phyloP scores from a whole-genome alignment of 2,888 invertebrate species.

The Chaitophorus viminalis region DNA sequence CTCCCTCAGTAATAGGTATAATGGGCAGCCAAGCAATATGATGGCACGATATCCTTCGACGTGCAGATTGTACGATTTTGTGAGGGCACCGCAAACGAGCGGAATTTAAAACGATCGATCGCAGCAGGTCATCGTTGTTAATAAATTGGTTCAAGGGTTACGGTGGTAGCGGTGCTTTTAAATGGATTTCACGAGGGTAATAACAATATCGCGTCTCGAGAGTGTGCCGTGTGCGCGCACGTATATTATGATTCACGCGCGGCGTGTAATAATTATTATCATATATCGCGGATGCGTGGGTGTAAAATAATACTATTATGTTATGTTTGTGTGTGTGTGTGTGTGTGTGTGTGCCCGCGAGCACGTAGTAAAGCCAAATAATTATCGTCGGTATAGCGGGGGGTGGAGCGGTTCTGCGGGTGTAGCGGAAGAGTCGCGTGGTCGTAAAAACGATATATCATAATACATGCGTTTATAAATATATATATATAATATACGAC shows the following conservation, averaged over 20 bases:
- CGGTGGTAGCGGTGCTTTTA: neutral
- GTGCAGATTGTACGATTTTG: too few relatives aligned
- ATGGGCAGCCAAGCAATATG: too few relatives aligned
- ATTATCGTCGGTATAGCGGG: neutral
- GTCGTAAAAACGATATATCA: neutral
- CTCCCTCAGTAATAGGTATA: too few relatives aligned
- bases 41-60: too few relatives aligned
- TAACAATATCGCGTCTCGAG: neutral
- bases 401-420: neutral
- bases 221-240: neutral
- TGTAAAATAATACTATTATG: too few relatives aligned
- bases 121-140: constrained; percentile 9
- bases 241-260: neutral
- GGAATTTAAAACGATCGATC: constrained; percentile 32
- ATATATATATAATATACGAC: too few relatives aligned
- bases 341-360: neutral
- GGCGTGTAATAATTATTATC: constrained; percentile 5
- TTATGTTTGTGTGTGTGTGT: neutral
- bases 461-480: neutral
- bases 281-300: neutral
- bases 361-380: constrained; percentile 15
- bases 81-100: too few relatives aligned
- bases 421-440: neutral
- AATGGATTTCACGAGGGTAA: neutral
- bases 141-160: constrained; percentile 23